Conservation (phyloP, 1,140 invertebrate genomes). For the Drosophila mojavensis region DNA sequence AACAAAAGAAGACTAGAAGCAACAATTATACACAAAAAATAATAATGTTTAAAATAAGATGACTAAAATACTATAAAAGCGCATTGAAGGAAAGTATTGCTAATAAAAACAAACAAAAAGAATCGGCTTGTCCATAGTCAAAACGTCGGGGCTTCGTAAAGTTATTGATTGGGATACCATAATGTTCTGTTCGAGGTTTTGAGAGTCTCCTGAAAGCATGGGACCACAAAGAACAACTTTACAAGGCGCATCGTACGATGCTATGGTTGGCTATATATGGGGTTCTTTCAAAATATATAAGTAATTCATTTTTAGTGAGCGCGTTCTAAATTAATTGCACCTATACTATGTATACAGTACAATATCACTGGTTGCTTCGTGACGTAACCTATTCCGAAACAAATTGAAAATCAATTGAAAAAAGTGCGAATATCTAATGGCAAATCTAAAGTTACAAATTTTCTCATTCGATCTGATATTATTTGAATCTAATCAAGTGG, state of each 20-base stretch:
- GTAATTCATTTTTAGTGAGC: conserved; percentile 74
- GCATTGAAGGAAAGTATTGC: conserved; percentile 75
- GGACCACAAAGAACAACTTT: conserved; percentile 72
- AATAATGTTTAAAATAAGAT: conserved; percentile 82
- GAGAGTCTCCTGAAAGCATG: conserved; percentile 76
- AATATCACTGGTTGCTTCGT: conserved; percentile 84
- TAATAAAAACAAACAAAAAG: conserved; percentile 61
- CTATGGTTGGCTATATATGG: conserved; percentile 26
- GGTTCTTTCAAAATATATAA: conserved; percentile 46
- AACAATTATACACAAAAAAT: conserved; percentile 83
- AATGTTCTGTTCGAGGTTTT: conserved; percentile 36
- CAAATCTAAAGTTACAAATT: conserved; percentile 49
- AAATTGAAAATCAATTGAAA: conserved; percentile 73
- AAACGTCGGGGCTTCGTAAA: conserved; percentile 71
- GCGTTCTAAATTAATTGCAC: conserved; percentile 84
- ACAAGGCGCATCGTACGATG: conserved; percentile 64
- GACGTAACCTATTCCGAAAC: conserved; percentile 81
- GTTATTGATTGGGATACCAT: conserved; percentile 68
- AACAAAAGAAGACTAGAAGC: conserved; percentile 84
- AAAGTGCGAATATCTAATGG: conserved; percentile 52
- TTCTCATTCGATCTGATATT: conserved; percentile 22
- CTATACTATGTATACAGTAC: conserved; percentile 84
- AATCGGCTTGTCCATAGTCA: conserved; percentile 53
- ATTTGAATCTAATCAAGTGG: conserved; percentile 43
- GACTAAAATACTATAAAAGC: conserved; percentile 82